Base-by-base conservation (phyloP, 2,797 vertebrate genomes). In the Rhinogobio ventralis region DNA sequence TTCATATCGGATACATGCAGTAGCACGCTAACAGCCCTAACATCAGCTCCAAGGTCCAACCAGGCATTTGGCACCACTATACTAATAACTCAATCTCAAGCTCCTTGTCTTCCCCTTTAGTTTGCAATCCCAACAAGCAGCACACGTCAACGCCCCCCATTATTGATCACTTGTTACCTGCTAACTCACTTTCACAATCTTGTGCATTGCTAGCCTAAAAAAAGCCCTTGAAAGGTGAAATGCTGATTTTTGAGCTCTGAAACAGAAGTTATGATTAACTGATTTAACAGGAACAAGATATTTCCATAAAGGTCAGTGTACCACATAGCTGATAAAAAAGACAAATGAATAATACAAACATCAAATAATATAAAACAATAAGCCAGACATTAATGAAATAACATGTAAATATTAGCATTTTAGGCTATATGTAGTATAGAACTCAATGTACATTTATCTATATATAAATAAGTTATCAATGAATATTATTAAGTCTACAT, bases 21-120 rank as follows among this genome's bases (percentile, higher is more conserved):
- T 14, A 72, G 49, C 20, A 49, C 6, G 15, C 30, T 23, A 23
- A 64, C 57, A 45, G 49, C 30, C 55, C 68, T 81, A n/a, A 49
- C 20, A 64, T 64, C 17, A 67, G 17, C n/a, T 46, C 39, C 51
- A 72, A 60, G 1, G 53, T 15, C 51, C 10, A 60, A 25, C 17
- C 25, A 20, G n/a, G 23, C 42, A 49, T 84, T 84, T 45, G n/a
- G 2, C 82, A 69, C 7, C 13, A 57, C 33, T 33, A n/a, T 33
- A 51, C 46, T 53, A 75, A 83, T 51, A 36, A 60, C 72, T 60
- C 8, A 33, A 84, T 60, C 74, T 30, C 74, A 84, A 78, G 28
- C 81, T 45, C 39, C 39, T 60, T 3, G 7, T 71, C 42, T 28
- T 62, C 11, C 51, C 53, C 13, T 30, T 81, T 30, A 81, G 68